Evolutionary conservation across 2,113 vertebrate species (phyloP).

Genomic region (Carassius auratus): DNA sequence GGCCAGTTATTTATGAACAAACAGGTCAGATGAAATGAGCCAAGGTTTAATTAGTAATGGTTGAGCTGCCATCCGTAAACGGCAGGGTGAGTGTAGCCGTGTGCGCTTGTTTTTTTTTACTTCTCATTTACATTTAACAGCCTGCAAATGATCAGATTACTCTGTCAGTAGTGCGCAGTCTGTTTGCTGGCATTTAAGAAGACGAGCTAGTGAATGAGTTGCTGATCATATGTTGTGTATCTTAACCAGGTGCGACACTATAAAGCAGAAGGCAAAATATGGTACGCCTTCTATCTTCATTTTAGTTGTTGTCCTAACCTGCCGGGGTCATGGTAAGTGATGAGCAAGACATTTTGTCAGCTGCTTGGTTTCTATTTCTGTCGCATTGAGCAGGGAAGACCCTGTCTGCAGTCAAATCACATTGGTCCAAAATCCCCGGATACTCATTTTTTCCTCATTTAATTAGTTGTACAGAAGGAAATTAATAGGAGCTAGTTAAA

Average conservation of each 20-base stretch:
- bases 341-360: neutral
- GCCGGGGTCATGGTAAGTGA: neutral
- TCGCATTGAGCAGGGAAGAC: neutral
- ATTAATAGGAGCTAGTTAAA: neutral
- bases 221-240: neutral
- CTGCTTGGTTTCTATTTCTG: slow-evolving; percentile 3
- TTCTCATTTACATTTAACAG: slow-evolving; percentile 24
- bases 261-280: neutral
- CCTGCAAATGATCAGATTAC: slow-evolving; percentile 27
- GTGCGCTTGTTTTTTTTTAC: slow-evolving; percentile 30
- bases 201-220: neutral
- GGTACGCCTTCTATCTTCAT: neutral
- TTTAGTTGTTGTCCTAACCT: neutral
- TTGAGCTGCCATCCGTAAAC: slow-evolving; percentile 60
- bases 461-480: neutral
- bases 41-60: slow-evolving; percentile 55
- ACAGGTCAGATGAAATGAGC: slow-evolving; percentile 47
- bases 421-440: neutral
- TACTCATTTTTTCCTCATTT: neutral
- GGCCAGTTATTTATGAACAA: slow-evolving; percentile 59
- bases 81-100: slow-evolving; percentile 25
- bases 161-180: slow-evolving; percentile 2
- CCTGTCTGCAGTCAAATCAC: neutral
- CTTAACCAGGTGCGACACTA: neutral
- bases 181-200: slow-evolving; percentile 2